Conservation (phyloP, 2,888 invertebrate genomes). For the Hecatera dysodea region DNA sequence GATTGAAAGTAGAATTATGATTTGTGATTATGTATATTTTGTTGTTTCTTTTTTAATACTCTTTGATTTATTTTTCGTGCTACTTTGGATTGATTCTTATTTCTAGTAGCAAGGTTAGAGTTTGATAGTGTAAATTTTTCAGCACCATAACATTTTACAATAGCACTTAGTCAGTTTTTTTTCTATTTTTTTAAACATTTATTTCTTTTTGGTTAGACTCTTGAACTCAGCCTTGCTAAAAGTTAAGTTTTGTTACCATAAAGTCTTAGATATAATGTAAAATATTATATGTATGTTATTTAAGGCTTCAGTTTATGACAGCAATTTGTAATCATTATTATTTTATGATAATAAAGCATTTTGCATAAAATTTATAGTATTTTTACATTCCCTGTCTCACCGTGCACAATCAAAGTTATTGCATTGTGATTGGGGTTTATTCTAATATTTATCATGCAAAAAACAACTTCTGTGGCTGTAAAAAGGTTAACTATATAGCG, state of each 20-base stretch:
- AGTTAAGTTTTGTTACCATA: constrained; percentile 67
- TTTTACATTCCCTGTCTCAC: no score
- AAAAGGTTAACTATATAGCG: no score
- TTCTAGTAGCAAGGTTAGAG: constrained; percentile 68
- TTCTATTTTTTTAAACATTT: not conserved
- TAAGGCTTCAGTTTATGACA: constrained; percentile 50
- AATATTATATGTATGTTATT: constrained; percentile 59
- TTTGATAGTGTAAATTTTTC: constrained; percentile 79
- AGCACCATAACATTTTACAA: not conserved
- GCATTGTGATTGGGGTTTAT: no score
- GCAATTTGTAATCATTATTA: constrained; percentile 58
- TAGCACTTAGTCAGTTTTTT: constrained; percentile 1
- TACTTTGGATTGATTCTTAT: constrained; percentile 48
- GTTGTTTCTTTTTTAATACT: constrained; percentile 12
- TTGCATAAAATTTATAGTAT: constrained; percentile 35
- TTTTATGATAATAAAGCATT: constrained; percentile 66
- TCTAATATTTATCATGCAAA: no score
- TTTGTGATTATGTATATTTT: constrained; percentile 19
- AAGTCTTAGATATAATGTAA: constrained; percentile 51
- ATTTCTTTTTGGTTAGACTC: constrained; percentile 77
- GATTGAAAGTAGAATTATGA: constrained; percentile 39
- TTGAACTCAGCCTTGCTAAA: constrained; percentile 79
- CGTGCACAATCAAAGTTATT: no score
- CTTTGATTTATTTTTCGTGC: constrained; percentile 14
- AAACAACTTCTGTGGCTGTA: no score